A percentile compares a stretch with the other conserved stretches of the same genome.
Conservation (phyloP, 2,888 invertebrate species). For the Seladonia tumulorum region DNA sequence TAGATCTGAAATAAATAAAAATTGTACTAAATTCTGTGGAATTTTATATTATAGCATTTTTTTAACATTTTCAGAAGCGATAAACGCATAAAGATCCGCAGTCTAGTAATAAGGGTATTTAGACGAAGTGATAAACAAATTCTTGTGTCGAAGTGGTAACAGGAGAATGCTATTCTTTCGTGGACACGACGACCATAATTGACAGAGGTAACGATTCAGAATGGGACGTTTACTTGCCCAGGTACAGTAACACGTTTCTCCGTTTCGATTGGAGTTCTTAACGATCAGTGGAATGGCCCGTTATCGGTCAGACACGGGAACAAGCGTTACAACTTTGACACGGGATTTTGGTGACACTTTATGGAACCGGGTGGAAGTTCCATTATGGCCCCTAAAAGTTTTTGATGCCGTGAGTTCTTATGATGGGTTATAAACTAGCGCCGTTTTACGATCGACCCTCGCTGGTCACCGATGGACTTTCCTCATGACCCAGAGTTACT, state of each 20-base stretch:
- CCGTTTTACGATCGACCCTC: conserved; percentile 21
- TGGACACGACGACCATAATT: not conserved
- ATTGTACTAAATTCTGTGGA: no score
- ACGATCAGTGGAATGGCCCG: conserved; percentile 1
- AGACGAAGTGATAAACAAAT: not conserved
- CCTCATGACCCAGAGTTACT: not conserved
- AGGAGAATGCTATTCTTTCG: no score
- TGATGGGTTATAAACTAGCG: conserved; percentile 18
- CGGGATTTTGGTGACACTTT: conserved; percentile 8
- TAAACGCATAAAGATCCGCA: no score
- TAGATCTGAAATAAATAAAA: no score
- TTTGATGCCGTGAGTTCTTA: not conserved
- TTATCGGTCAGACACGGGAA: not conserved
- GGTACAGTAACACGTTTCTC: no score
- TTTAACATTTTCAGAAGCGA: no score
- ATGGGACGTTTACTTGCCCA: not conserved
- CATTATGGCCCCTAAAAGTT: conserved; percentile 14
- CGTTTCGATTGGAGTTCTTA: not conserved
- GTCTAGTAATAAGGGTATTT: not conserved
- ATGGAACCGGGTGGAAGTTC: conserved; percentile 1
- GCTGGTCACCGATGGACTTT: conserved; percentile 24
- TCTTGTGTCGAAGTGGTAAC: no score
- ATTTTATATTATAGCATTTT: no score
- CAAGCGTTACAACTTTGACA: not conserved
- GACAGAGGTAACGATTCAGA: not conserved